Evolutionary conservation across 2,113 vertebrate species (phyloP).

Genomic region (Vidua macroura): DNA sequence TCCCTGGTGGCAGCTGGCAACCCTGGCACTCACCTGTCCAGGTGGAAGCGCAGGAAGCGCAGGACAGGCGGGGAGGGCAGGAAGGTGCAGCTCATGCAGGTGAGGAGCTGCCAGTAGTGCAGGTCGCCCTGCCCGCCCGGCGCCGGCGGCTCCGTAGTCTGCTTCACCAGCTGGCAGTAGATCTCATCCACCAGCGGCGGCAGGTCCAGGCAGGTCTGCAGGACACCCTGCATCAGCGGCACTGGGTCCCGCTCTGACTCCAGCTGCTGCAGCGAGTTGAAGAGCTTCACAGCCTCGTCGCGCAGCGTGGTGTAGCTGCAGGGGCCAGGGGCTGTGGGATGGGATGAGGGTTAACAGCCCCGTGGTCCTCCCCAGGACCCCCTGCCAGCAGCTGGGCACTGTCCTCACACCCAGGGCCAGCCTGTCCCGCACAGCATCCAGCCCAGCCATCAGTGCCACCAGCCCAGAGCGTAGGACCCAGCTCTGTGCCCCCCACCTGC

Average conservation of each 20-base stretch:
- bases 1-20: neutral
- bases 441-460: neutral
- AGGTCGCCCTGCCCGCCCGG: conserved; percentile 78
- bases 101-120: conserved; percentile 97
- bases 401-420: accelerated
- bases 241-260: conserved; percentile 84
- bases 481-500: neutral
- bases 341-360: neutral
- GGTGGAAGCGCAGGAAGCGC: conserved; percentile 88
- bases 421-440: accelerated
- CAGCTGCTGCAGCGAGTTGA: conserved; percentile 94
- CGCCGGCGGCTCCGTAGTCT: conserved; percentile 82
- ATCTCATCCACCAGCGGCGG: conserved; percentile 92
- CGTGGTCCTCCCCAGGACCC: accelerated
- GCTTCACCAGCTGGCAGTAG: conserved; percentile 97
- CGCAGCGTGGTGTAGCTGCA: conserved; percentile 86
- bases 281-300: conserved; percentile 92
- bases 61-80: conserved; percentile 83
- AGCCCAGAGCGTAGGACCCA: accelerated
- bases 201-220: conserved; percentile 96
- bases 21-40: conserved; percentile 81
- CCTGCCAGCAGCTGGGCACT: neutral
- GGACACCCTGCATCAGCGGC: conserved; percentile 93
- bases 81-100: conserved; percentile 97
- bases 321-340: conserved; percentile 65